phyloP scores from a whole-genome alignment of 2,113 vertebrate genomes.

The Laticauda laticaudata region DNA sequence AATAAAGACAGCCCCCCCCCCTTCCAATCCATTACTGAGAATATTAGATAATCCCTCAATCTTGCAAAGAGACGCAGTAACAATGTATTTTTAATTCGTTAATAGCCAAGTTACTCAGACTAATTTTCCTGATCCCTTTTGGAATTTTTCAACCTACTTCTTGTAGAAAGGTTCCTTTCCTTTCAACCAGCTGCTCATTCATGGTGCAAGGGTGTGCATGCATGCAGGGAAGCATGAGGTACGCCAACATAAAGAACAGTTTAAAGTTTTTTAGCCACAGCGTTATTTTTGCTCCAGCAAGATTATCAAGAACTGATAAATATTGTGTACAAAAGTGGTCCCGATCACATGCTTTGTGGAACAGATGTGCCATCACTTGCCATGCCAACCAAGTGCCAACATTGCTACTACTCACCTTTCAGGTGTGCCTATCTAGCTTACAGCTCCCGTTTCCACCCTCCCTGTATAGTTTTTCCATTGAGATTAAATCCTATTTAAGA shows the following conservation, averaged over 20 bases:
- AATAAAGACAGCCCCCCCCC: not conserved
- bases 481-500: not conserved
- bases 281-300: not conserved
- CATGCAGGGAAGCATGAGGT: slow-evolving; percentile 7
- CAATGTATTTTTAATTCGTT: not conserved
- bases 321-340: not conserved
- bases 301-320: not conserved
- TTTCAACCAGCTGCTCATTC: not conserved
- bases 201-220: not conserved
- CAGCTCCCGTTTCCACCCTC: not conserved
- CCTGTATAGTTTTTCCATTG: not conserved
- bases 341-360: not conserved
- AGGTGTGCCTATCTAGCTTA: not conserved
- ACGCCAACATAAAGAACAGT: not conserved
- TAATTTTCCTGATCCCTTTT: not conserved
- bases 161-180: not conserved
- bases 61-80: not conserved
- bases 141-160: not conserved
- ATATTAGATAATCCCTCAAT: not conserved
- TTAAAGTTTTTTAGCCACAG: not conserved
- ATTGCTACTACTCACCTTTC: not conserved
- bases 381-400: not conserved
- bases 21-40: not conserved
- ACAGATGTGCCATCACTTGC: not conserved
- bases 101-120: not conserved